Evolutionary conservation across 2,797 vertebrate species (phyloP).

Genomic region (Psittacula echo): DNA sequence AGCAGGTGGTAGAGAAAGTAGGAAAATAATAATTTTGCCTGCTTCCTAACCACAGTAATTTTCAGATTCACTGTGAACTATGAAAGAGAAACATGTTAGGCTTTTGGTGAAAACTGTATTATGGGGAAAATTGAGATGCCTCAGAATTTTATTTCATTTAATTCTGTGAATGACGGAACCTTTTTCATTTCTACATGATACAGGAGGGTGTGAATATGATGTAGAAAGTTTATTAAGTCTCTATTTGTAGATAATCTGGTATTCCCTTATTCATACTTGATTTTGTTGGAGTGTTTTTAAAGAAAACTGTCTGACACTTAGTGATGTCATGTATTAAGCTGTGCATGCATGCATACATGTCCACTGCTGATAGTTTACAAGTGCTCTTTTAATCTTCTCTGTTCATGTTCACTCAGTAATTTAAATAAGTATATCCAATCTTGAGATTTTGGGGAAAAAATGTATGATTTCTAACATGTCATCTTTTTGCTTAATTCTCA

Average conservation of each 20-base stretch:
- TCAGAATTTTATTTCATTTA: not conserved
- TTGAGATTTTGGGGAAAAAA: not conserved
- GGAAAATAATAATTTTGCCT: fast-evolving
- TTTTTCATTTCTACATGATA: not conserved
- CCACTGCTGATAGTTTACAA: not conserved
- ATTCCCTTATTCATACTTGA: not conserved
- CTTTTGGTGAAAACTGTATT: not conserved
- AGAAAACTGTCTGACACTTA: not conserved
- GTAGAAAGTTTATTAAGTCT: not conserved
- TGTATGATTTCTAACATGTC: not conserved
- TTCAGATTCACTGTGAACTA: not conserved
- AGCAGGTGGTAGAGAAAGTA: not conserved
- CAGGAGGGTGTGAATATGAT: fast-evolving
- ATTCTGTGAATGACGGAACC: not conserved
- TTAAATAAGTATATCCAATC: not conserved
- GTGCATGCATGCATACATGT: fast-evolving
- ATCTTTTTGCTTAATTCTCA: not conserved
- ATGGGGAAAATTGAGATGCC: not conserved
- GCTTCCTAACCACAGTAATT: not conserved
- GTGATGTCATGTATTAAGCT: not conserved
- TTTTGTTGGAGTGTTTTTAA: not conserved
- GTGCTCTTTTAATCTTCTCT: not conserved
- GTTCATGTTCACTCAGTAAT: not conserved
- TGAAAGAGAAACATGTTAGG: not conserved
- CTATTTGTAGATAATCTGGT: not conserved